Evolutionary conservation across 2,888 invertebrate species (phyloP), one percentile per base, ranked within the genome.

Genomic region (Xanthia icteritia): DNA sequence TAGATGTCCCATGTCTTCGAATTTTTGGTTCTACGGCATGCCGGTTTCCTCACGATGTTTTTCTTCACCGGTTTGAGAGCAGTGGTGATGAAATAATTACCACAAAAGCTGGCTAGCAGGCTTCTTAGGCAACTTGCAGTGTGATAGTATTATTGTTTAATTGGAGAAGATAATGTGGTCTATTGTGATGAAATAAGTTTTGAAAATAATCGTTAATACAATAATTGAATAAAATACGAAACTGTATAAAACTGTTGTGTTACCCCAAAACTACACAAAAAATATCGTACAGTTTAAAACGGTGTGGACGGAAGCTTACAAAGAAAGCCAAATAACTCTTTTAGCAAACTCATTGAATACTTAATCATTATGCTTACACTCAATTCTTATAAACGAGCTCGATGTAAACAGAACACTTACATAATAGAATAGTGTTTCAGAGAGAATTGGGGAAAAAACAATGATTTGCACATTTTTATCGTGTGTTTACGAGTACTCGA

Each of bases 381-480:
- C 68, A 84, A 60, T 39, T 23, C 45, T 27, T 60, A 58, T 70
- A 60, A 51, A 31, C 39, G 20, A 67, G 6, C 60, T 69, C 36
- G 23, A 61, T 67, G 20, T 79, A 64, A 84, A 79, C 84, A 84
- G 61, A 73, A 71, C 36, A 31, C 58, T 54, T n/a, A 56, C 23
- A 58, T 70, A 81, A 82, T 68, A 58, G 42, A 67, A 68, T 51
- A 75, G 60, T 66, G 58, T 68, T 81, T 63, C 70, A 60, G 31
- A 15, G 31, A 36, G 60, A 64, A 74, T 63, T 72, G 51, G 31
- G 64, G 58, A 13, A 68, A 75, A 82, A 69, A 86, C 86, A 77
- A 84, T 84, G 86, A 84, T 83, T 86, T 83, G 71, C 86, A 86
- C 83, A 69, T 83, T 86, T 74, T 77, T 73, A 81, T 85, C n/a